Evolutionary conservation across 2,797 vertebrate species (phyloP), one percentile per base, ranked within the genome.

Genomic region (Hypotaenidia philippensis): DNA sequence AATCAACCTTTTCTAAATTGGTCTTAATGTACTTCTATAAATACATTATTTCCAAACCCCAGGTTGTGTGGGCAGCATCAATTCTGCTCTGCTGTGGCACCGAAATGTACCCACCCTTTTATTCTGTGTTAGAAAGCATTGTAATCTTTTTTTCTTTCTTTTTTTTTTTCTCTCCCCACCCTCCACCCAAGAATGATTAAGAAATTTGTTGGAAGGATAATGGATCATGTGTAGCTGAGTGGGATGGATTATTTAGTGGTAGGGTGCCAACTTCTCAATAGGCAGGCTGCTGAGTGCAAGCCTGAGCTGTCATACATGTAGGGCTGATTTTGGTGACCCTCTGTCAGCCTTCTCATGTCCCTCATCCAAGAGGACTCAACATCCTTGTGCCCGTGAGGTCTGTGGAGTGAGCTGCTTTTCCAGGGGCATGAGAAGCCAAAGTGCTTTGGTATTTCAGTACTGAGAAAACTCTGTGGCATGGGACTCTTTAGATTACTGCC

Each of bases 21-120:
- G 93, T 94, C 89, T 96, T 92, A 97, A 97, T 97, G 93, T 91
- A 94, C 95, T 97, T 92, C 86, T 89, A 82, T 97, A 97, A 97
- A 96, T 89, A 96, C 87, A 92, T 96, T 96, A 96, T 96, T 96
- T 97, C 89, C 86, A 61, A 97, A 82, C 60, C 87, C 40, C 66
- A 82, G 91, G 85, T 81, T 93, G 88, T 92, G 61, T 97, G 80
- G 90, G 81, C 29, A 80, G 68, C 72, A 89, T 75, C 77, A 95
- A 1, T 90, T 91, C 90, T 84, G 38, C 59, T 86, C 25, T 93
- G 79, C 56, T 44, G 45, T 94, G 76, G 60, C 91, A 88, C 64
- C 29, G 40, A 89, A 60, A 40, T 63, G 21, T 83, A 68, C 80
- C 65, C 23, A 47, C 90, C 53, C 53, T 88, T 94, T 91, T 75